Evolutionary conservation across 2,797 vertebrate species (phyloP), one percentile per base, ranked within the genome.

Genomic region (Anisognathus igniventris): DNA sequence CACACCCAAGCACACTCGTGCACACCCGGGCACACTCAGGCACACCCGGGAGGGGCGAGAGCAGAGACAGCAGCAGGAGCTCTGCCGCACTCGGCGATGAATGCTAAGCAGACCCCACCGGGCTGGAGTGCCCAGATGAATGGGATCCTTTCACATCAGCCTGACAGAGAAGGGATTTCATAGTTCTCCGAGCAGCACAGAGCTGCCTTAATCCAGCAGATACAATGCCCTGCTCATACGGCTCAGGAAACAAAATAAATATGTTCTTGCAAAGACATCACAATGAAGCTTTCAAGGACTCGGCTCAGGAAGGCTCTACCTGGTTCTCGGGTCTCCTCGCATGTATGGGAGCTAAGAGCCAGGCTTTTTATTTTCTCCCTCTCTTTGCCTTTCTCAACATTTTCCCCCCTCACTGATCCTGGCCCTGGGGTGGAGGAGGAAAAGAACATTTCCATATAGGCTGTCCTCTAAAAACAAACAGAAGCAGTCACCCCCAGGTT

Each of bases 181-280:
- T 93, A 93, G 96, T 93, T 95, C 88, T 95, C 88, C 0, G 2
- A 80, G 95, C 93, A 95, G 96, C 95, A 97, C 93, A 97, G 95
- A 93, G 97, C 96, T 86, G 93, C 85, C 96, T 96, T 96, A 94
- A 95, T 87, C 85, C 91, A 56, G 78, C 62, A 56, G 44, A 95
- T 96, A 96, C 96, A 97, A 96, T 87, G 92, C 87, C 86, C 95
- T 95, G 95, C 97, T 98, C 97, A 97, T 96, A 96, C 75, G 31
- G 94, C 94, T 97, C 95, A 92, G 97, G 94, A 97, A 97, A 96
- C 96, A 96, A 97, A 97, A 97, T 97, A 97, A 68, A 81, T 97
- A 96, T 88, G 87, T 94, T 92, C 95, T 86, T 65, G 88, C 78
- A 56, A 95, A 94, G 91, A 61, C 82, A 96, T 96, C 84, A 97